A percentile compares a stretch with the other conserved stretches of the same genome.
These are phyloP conservation scores for Meleagris gallopavo DNA, from an alignment of 2,113 vertebrate genomes.

Conservation along the genomic window DNA sequence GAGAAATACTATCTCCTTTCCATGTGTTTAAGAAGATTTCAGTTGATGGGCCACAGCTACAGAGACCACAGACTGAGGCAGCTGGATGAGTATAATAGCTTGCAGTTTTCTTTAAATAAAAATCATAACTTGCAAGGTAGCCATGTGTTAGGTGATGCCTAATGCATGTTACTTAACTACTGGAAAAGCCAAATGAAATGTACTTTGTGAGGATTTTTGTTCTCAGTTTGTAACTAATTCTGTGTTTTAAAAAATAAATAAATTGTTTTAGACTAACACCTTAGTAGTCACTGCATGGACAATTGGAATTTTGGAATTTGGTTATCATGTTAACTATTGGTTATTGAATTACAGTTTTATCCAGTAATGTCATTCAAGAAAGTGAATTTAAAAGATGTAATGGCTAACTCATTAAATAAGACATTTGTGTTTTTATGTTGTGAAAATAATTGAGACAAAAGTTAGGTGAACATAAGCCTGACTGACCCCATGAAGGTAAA, in stretches of 20 bases:
- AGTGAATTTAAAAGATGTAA: not conserved
- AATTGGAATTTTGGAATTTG: not conserved
- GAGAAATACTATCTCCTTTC: not conserved
- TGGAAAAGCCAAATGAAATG: not conserved
- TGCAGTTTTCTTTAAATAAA: not conserved
- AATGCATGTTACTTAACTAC: not conserved
- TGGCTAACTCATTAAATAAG: not conserved
- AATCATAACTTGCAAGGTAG: not conserved
- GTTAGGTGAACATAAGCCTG: not conserved
- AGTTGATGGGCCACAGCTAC: not conserved
- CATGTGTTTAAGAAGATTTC: not conserved
- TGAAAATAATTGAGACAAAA: not conserved
- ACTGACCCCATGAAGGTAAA: not conserved
- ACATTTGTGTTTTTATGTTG: not conserved
- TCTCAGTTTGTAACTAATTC: not conserved
- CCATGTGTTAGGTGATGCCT: not conserved
- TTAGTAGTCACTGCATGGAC: not conserved
- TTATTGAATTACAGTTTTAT: not conserved
- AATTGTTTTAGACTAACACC: not conserved
- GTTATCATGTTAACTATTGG: not conserved
- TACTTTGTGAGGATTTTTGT: not conserved
- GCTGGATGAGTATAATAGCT: not conserved
- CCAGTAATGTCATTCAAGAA: not conserved
- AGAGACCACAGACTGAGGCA: not conserved
- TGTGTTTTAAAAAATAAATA: not conserved